Conservation (phyloP, 2,888 invertebrate genomes). For the Netelia melanura region DNA sequence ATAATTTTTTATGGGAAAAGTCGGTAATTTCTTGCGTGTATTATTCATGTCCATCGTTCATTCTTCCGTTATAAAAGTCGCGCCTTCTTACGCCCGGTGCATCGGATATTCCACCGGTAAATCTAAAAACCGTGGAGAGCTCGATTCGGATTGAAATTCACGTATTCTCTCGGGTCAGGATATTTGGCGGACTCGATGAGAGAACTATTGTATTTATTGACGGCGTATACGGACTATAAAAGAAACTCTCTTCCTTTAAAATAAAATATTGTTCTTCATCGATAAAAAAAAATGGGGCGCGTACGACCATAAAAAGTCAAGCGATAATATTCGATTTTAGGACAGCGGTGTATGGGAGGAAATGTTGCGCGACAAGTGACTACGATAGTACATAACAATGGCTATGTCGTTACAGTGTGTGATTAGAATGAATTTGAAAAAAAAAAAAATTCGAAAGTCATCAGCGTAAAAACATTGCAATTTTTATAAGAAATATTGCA, state of each 20-base stretch:
- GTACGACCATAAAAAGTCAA: background rate
- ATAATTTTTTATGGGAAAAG: slow-evolving; percentile 12
- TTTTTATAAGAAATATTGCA: too few species aligned
- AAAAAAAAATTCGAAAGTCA: background rate
- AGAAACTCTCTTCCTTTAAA: background rate
- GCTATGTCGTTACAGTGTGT: slow-evolving; percentile 13
- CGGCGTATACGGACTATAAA: slow-evolving; percentile 43
- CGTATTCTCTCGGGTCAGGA: slow-evolving; percentile 56
- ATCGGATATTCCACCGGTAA: slow-evolving; percentile 74
- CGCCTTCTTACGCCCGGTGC: slow-evolving; percentile 63
- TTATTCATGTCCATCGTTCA: slow-evolving; percentile 80
- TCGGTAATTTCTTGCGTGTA: slow-evolving; percentile 67
- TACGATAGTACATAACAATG: slow-evolving; percentile 10
- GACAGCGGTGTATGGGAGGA: background rate
- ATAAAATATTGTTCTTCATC: background rate
- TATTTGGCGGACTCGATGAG: slow-evolving; percentile 20
- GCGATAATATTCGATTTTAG: too few species aligned
- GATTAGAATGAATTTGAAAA: background rate
- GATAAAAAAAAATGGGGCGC: slow-evolving; percentile 13
- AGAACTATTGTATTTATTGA: slow-evolving; percentile 77
- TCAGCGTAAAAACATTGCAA: too few species aligned
- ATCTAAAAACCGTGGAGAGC: slow-evolving; percentile 74
- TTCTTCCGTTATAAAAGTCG: slow-evolving; percentile 74
- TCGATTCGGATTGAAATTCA: slow-evolving; percentile 80
- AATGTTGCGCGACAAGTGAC: slow-evolving; percentile 42